A percentile compares a stretch with the other conserved stretches of the same genome.
These are phyloP conservation scores for Oxyura jamaicensis DNA, from an alignment of 2,113 vertebrate genomes.

Conservation along the genomic window DNA sequence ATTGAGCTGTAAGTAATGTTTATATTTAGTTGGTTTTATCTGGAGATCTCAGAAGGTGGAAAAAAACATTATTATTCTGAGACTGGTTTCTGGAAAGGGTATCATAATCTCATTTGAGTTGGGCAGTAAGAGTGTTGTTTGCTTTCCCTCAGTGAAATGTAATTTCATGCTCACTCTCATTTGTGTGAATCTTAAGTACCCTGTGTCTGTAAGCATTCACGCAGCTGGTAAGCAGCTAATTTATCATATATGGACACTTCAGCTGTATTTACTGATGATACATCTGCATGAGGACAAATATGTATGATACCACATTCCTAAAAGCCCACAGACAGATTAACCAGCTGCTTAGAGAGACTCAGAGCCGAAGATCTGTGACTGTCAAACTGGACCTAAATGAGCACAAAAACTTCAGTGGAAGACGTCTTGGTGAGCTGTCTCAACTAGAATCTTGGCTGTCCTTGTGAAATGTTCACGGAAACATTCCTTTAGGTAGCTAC, in stretches of 20 bases:
- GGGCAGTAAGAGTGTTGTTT: not conserved
- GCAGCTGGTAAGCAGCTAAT: not conserved
- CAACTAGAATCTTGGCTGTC: not conserved
- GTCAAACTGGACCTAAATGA: not conserved
- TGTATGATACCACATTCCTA: not conserved
- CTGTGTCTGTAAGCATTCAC: not conserved
- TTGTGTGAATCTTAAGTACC: not conserved
- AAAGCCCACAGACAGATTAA: not conserved
- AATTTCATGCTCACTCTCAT: not conserved
- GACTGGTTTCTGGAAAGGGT: not conserved
- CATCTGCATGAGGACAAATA: not conserved
- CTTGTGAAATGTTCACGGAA: not conserved
- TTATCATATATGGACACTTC: not conserved
- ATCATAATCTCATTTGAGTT: not conserved
- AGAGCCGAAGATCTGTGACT: rapidly evolving
- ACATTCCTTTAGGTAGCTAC: not conserved
- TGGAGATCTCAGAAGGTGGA: not conserved
- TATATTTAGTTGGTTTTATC: not conserved
- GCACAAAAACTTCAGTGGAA: not conserved
- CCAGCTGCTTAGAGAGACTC: not conserved
- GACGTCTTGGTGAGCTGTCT: not conserved
- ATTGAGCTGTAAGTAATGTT: not conserved
- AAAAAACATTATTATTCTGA: not conserved
- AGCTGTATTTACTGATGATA: not conserved
- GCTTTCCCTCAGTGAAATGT: not conserved